Percentiles rank a stretch among this genome's conserved stretches.
Conservation (phyloP, 2,113 vertebrate species). For the Urocolius indicus region DNA sequence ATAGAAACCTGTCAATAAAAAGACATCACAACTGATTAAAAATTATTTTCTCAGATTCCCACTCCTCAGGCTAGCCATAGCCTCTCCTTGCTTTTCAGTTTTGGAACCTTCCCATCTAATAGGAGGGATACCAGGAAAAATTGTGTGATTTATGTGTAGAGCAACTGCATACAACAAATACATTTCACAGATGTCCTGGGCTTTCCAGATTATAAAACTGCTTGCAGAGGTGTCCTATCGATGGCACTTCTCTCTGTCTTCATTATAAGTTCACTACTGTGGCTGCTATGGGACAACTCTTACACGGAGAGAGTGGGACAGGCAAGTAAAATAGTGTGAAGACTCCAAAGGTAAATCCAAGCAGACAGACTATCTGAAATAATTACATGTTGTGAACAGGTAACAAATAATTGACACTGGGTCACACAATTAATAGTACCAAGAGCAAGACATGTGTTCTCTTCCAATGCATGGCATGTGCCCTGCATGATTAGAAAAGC, state of each 20-base stretch:
- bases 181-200: not conserved
- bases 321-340: not conserved
- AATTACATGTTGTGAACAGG: not conserved
- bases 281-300: not conserved
- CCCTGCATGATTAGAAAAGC: not conserved
- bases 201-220: not conserved
- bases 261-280: not conserved
- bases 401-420: not conserved
- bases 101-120: not conserved
- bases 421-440: not conserved
- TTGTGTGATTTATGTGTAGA: not conserved
- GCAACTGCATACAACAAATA: not conserved
- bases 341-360: not conserved
- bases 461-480: not conserved
- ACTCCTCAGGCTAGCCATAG: not conserved
- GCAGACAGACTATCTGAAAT: not conserved
- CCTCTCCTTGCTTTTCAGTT: not conserved
- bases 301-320: fast-evolving
- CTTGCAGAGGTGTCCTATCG: fast-evolving
- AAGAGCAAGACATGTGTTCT: not conserved
- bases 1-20: not conserved
- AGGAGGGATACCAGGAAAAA: not conserved
- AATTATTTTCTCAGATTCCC: not conserved
- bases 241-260: not conserved
- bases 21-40: not conserved